Percentiles rank a stretch among this genome's conserved stretches.
phyloP scores from a whole-genome alignment of 2,113 vertebrate species.

The Rattus norvegicus region GRCr8 NC_086024.1:109717001-109717500 shows the following conservation, averaged over 20 bases:
- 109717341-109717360: background rate
- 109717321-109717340: background rate
- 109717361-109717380: slow-evolving; percentile 1
- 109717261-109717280: slow-evolving; percentile 7
- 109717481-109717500: background rate
- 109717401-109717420: slow-evolving; percentile 27
- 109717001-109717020: slow-evolving; percentile 46
- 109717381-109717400: slow-evolving; percentile 1
- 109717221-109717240: background rate
- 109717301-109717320: background rate
- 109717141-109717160: background rate
- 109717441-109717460: slow-evolving; percentile 11
- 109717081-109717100: background rate
- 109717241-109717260: background rate
- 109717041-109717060: background rate
- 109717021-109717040: slow-evolving; percentile 55
- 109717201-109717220: background rate
- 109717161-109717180: slow-evolving; percentile 29
- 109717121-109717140: background rate
- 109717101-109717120: background rate
- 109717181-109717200: slow-evolving; percentile 2
- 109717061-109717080: slow-evolving; percentile 10
- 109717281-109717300: background rate
- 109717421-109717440: background rate
- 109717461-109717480: background rate